Conservation (phyloP, 2,113 vertebrate species). For the Scortum barcoo region DNA sequence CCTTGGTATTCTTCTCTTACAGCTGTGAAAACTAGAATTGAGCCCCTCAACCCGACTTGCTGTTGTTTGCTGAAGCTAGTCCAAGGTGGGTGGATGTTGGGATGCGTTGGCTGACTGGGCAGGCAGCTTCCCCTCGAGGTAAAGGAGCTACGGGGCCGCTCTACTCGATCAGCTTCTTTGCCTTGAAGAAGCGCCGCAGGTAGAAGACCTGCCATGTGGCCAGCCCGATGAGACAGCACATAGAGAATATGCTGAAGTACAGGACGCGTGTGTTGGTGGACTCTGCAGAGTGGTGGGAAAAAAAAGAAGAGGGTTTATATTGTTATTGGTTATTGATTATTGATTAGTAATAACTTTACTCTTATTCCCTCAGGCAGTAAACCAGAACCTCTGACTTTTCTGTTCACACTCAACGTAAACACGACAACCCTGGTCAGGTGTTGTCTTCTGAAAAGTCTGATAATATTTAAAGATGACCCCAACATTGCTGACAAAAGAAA, state of each 20-base stretch:
- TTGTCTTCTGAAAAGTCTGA: not conserved
- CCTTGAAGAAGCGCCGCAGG: slow-evolving; percentile 98
- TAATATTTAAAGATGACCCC: not conserved
- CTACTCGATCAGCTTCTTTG: slow-evolving; percentile 99
- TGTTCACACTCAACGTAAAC: not conserved
- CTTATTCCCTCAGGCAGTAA: not conserved
- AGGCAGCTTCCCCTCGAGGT: slow-evolving; percentile 51
- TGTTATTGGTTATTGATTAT: slow-evolving; percentile 27
- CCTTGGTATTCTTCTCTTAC: slow-evolving; percentile 51
- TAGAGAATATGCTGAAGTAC: slow-evolving; percentile 99
- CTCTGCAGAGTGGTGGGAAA: slow-evolving; percentile 84
- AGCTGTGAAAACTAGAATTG: slow-evolving; percentile 69
- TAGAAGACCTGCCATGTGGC: slow-evolving; percentile 99
- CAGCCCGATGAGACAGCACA: slow-evolving; percentile 98
- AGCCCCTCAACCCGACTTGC: slow-evolving; percentile 64
- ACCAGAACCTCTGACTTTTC: not conserved
- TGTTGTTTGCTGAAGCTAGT: slow-evolving; percentile 75
- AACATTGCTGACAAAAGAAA: not conserved
- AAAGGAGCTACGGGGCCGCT: slow-evolving; percentile 42
- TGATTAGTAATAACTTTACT: not conserved
- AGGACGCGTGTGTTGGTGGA: slow-evolving; percentile 97
- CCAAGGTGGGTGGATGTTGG: slow-evolving; percentile 73
- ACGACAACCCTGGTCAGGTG: too few relatives aligned
- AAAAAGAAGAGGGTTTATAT: not conserved
- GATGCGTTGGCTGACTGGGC: slow-evolving; percentile 66